Evolutionary conservation across 2,888 invertebrate genomes (phyloP).

Genomic region (Eupithecia dodoneata): DNA sequence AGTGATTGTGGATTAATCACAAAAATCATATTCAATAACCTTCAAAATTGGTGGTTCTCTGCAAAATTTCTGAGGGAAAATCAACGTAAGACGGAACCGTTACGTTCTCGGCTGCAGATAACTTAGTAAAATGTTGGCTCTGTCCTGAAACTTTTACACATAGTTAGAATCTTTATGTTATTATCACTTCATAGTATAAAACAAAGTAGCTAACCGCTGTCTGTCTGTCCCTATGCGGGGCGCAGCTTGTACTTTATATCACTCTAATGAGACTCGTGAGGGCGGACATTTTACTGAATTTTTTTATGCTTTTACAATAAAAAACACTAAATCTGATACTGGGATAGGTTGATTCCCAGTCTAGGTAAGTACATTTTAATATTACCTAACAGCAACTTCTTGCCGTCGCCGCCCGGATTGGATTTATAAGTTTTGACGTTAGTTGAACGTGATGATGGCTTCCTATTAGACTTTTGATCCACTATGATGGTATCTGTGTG

Average conservation of each 20-base stretch:
- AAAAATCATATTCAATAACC: constrained; percentile 7
- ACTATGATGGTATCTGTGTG: background rate
- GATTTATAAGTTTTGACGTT: background rate
- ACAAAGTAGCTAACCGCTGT: no score
- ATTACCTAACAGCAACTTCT: background rate
- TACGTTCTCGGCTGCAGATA: constrained; percentile 17
- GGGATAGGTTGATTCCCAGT: background rate
- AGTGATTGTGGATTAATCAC: background rate
- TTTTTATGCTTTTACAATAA: no score
- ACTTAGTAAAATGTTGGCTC: constrained; percentile 45
- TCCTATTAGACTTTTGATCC: background rate
- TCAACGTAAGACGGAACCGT: constrained; percentile 61
- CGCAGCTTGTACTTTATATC: no score
- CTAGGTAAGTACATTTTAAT: background rate
- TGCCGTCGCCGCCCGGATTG: background rate
- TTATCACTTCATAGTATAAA: background rate
- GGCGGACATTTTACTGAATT: no score
- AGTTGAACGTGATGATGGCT: background rate
- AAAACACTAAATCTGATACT: background rate
- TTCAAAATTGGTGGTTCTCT: constrained; percentile 74
- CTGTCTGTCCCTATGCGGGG: no score
- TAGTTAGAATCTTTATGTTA: background rate
- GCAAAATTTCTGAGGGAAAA: constrained; percentile 68
- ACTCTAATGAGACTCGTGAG: no score
- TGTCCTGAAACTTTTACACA: background rate